A percentile compares a stretch with the other conserved stretches of the same genome.
phyloP scores from a whole-genome alignment of 2,797 vertebrate species.

The Furcifer pardalis region DNA sequence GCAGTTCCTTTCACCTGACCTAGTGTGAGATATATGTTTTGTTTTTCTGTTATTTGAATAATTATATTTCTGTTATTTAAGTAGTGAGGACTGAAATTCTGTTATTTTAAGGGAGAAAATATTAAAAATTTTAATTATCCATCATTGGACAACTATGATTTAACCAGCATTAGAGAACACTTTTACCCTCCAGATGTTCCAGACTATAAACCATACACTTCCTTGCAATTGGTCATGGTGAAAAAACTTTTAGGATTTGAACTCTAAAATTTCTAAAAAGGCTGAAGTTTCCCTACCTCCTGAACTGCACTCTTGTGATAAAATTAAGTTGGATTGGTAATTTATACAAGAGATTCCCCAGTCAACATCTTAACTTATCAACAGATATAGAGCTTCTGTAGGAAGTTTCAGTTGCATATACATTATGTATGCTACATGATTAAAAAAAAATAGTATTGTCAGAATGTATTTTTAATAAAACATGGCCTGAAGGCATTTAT shows the following conservation, averaged over 20 bases:
- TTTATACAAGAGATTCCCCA: background rate
- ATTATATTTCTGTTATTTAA: too few relatives aligned
- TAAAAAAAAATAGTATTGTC: too few relatives aligned
- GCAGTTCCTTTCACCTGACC: too few relatives aligned
- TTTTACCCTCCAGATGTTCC: background rate
- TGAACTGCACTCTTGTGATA: background rate
- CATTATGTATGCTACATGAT: background rate
- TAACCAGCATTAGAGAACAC: background rate
- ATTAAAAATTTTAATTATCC: background rate
- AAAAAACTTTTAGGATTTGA: background rate
- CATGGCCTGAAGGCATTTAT: too few relatives aligned
- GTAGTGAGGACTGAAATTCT: too few relatives aligned
- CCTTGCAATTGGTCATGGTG: background rate
- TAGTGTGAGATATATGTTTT: too few relatives aligned
- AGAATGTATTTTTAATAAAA: too few relatives aligned
- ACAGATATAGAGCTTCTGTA: background rate
- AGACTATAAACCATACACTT: background rate
- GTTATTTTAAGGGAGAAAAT: background rate
- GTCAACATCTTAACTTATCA: too few relatives aligned
- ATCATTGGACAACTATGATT: background rate
- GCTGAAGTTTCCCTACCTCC: background rate
- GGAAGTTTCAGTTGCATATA: background rate
- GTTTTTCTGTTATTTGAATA: too few relatives aligned
- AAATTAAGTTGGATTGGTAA: background rate
- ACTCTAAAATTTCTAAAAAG: background rate